phyloP scores from a whole-genome alignment of 2,888 invertebrate genomes.

The Drosophila yooni region DNA sequence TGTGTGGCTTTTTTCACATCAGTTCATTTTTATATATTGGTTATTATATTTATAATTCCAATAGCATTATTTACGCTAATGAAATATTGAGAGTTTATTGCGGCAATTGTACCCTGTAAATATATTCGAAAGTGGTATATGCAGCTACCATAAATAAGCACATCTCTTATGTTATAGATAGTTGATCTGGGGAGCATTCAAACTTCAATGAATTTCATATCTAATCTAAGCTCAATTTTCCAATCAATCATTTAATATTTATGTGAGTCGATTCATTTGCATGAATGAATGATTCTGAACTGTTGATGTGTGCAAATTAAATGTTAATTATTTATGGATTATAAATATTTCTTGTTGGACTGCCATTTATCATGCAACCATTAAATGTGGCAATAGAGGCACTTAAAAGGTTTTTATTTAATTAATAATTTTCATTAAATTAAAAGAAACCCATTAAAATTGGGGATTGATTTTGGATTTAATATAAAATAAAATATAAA shows the following conservation, averaged over 20 bases:
- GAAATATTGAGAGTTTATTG: constrained; percentile 49
- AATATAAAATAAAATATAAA: not conserved
- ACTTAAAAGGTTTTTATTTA: not conserved
- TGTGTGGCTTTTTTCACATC: constrained; percentile 51
- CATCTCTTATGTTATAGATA: not conserved
- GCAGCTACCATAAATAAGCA: not conserved
- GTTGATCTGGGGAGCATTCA: not conserved
- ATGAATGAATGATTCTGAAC: not conserved
- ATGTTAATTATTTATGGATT: not conserved
- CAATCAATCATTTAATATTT: not conserved
- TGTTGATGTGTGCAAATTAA: constrained; percentile 4
- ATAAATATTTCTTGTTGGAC: not conserved
- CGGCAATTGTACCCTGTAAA: constrained; percentile 17
- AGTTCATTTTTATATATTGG: constrained; percentile 48
- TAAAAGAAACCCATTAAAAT: not conserved
- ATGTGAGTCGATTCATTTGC: not conserved
- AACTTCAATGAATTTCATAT: not conserved
- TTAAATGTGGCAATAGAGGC: not conserved
- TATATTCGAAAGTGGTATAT: not conserved
- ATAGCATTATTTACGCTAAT: constrained; percentile 50
- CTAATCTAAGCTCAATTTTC: too few relatives aligned
- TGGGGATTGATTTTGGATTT: not conserved
- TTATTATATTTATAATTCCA: constrained; percentile 32
- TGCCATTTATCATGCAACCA: not conserved
- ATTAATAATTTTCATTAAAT: not conserved